Evolutionary conservation across 2,888 invertebrate species (phyloP), one percentile per base, ranked within the genome.

Genomic region (Cheilosia vernalis): DNA sequence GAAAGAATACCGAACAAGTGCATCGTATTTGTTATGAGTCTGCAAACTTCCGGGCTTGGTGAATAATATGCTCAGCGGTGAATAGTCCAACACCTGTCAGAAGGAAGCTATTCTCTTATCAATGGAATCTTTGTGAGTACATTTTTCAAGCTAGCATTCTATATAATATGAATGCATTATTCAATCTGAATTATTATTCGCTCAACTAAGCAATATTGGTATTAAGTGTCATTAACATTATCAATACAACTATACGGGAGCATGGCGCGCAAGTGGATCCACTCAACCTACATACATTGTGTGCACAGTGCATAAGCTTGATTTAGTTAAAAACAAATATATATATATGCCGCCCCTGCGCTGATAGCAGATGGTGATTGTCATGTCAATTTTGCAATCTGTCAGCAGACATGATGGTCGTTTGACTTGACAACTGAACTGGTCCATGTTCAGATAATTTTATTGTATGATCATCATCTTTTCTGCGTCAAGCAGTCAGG

Each of bases 61-160:
- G 81, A 82, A 66, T 78, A 74, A 73, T 15, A 73, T 69, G 73
- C 51, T 63, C 51, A 30, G 40, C 19, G 40, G 78, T 55, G 72
- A 76, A 60, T 70, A 40, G 53, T 72, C 27, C 27, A 42, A 61
- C 67, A 78, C 63, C 53, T 67, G 61, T 21, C 58, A 70, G 21
- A 70, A n/a, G 24, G 42, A 44, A 69, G 17, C 60, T 47, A 24
- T 49, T 27, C 4, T 44, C 47, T 60, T 40, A 73, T 83, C 78
- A 63, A 83, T 78, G 83, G 73, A 78, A 78, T 56, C 67, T 63
- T 78, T 78, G 83, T 83, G 73, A 83, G 83, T 83, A 79, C 37
- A 53, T 9, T 37, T 60, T 15, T 13, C 4, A n/a, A 42, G 42
- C 6, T 30, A 7, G 0, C 30, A 58, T 58, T 15, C 6, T 21